A percentile compares a stretch with the other conserved stretches of the same genome.
Conservation (phyloP, 2,888 invertebrate species). For the Rugalucina vietnamica region DNA sequence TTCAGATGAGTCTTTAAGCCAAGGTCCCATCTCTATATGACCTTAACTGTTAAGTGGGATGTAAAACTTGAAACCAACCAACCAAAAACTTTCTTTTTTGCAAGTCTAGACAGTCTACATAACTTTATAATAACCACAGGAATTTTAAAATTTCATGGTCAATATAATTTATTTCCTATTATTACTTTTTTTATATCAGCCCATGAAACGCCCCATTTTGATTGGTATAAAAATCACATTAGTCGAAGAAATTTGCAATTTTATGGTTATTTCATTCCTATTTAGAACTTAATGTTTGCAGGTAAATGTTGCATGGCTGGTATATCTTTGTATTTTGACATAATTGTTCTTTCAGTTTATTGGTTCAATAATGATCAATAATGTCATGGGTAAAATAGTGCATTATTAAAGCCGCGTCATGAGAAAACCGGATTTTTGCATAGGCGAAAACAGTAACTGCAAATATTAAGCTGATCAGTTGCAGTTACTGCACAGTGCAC, state of each 20-base stretch:
- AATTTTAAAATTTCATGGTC: background rate
- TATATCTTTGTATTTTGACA: background rate
- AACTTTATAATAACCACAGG: background rate
- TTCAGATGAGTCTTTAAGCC: too few relatives aligned
- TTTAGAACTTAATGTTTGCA: background rate
- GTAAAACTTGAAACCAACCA: too few relatives aligned
- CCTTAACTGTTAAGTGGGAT: too few relatives aligned
- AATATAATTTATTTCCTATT: background rate
- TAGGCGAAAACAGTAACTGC: too few relatives aligned
- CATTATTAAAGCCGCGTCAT: too few relatives aligned
- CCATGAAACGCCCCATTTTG: background rate
- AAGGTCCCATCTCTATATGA: too few relatives aligned
- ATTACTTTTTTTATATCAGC: background rate
- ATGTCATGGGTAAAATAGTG: too few relatives aligned
- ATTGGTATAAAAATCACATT: background rate
- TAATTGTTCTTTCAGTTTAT: background rate
- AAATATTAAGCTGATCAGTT: too few relatives aligned
- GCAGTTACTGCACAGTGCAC: too few relatives aligned
- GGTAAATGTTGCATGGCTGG: background rate
- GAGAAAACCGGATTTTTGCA: too few relatives aligned
- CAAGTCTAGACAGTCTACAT: background rate
- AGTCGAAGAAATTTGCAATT: background rate
- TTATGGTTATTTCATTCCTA: background rate
- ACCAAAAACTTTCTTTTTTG: too few relatives aligned
- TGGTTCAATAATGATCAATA: too few relatives aligned